Evolutionary conservation across 2,797 vertebrate species (phyloP).

Genomic region (Lepus townsendii): DNA sequence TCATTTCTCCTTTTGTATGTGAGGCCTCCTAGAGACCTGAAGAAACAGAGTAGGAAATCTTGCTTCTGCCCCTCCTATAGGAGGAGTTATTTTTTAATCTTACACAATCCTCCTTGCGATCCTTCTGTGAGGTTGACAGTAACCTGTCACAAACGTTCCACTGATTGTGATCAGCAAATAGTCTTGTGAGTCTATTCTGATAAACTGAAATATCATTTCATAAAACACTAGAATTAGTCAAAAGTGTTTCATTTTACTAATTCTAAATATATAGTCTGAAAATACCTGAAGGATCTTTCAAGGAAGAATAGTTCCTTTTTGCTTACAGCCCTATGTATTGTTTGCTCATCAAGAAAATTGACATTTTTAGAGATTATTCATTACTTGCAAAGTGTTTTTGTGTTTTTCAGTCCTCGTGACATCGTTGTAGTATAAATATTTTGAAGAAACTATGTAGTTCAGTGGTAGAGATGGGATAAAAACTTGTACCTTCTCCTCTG

Average conservation of each 20-base stretch:
- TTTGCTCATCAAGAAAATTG: constrained; percentile 21
- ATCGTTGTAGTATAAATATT: background rate
- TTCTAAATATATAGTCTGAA: constrained; percentile 21
- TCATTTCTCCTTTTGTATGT: constrained; percentile 7
- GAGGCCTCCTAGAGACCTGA: constrained; percentile 15
- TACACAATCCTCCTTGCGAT: background rate
- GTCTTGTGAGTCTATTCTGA: constrained; percentile 5
- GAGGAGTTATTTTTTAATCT: constrained; percentile 31
- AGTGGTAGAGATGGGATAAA: background rate
- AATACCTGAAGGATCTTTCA: background rate
- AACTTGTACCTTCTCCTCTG: background rate
- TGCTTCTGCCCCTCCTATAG: background rate
- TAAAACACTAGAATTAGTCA: constrained; percentile 9
- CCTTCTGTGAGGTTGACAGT: constrained; percentile 30
- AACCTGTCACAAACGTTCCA: background rate
- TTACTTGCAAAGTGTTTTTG: background rate
- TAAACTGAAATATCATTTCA: constrained; percentile 18
- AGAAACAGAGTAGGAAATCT: background rate
- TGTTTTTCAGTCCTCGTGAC: constrained; percentile 5
- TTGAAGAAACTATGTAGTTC: constrained; percentile 32
- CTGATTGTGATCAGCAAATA: background rate
- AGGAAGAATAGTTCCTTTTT: constrained; percentile 40
- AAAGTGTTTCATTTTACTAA: constrained; percentile 38
- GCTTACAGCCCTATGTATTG: background rate
- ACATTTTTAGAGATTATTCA: background rate